Evolutionary conservation across 2,113 vertebrate species (phyloP).

Genomic region (Ranitomeya imitator): DNA sequence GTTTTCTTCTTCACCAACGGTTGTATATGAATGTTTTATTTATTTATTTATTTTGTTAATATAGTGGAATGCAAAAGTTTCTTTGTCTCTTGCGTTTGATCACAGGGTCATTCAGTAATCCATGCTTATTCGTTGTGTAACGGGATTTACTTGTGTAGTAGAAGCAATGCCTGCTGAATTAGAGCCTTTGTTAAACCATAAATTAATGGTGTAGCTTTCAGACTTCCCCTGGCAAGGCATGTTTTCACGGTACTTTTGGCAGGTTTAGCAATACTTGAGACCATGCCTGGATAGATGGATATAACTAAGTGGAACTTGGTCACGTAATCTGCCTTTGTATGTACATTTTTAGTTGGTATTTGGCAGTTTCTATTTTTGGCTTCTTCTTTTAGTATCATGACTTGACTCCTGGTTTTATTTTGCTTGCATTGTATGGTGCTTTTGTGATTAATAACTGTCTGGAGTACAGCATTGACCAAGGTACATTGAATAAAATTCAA

Average conservation of each 20-base stretch:
- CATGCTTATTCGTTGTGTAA: constrained; percentile 78
- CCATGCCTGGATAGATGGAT: neutral
- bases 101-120: constrained; percentile 67
- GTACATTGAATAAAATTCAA: neutral
- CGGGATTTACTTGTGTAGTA: constrained; percentile 61
- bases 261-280: neutral
- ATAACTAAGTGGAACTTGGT: neutral
- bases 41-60: neutral
- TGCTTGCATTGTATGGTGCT: neutral
- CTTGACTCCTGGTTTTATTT: neutral
- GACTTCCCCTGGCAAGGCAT: neutral
- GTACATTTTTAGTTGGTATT: neutral
- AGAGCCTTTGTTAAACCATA: constrained; percentile 52
- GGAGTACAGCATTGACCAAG: constrained; percentile 20
- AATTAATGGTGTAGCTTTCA: neutral
- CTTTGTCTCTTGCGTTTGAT: constrained; percentile 54
- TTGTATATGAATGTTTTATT: neutral
- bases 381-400: neutral
- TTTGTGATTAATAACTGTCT: constrained; percentile 12
- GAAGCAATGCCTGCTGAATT: constrained; percentile 51
- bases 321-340: neutral
- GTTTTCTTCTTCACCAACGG: neutral
- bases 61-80: constrained; percentile 8
- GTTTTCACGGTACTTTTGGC: neutral
- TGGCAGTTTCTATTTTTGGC: neutral